Percentiles rank a stretch among this genome's conserved stretches.
These are phyloP conservation scores for Heliconius hermathena DNA, from an alignment of 1,140 invertebrate genomes.

Conservation along the genomic window DNA sequence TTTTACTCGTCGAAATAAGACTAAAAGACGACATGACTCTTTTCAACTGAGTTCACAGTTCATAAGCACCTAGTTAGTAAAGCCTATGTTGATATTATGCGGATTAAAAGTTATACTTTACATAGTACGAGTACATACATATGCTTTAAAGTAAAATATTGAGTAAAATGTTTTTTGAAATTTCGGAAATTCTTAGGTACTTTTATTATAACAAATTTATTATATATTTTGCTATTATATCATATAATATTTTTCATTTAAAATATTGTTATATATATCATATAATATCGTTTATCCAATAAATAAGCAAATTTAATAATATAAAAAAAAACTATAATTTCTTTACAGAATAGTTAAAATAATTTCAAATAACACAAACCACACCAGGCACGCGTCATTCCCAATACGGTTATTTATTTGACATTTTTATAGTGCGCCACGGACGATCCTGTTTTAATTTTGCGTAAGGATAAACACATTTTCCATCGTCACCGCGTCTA, in stretches of 20 bases:
- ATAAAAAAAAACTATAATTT: background rate
- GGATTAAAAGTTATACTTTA: background rate
- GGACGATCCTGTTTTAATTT: constrained; percentile 73
- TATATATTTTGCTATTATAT: too few species aligned
- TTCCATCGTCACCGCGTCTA: constrained; percentile 52
- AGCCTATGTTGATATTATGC: background rate
- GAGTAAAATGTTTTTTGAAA: too few species aligned
- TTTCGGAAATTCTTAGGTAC: too few species aligned
- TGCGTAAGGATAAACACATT: constrained; percentile 66
- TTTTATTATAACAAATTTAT: too few species aligned
- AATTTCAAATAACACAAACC: background rate
- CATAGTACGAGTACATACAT: background rate
- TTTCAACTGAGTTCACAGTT: constrained; percentile 38
- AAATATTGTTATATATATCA: too few species aligned
- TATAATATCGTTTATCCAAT: background rate
- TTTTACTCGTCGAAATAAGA: constrained; percentile 46
- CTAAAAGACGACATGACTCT: constrained; percentile 50
- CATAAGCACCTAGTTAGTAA: constrained; percentile 36
- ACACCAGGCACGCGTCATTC: background rate
- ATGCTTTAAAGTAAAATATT: background rate
- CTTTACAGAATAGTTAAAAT: background rate
- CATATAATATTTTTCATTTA: too few species aligned
- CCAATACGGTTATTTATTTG: constrained; percentile 58
- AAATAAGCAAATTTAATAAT: background rate
- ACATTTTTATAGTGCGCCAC: constrained; percentile 68